A percentile compares a stretch with the other conserved stretches of the same genome.
Evolutionary conservation across 2,797 vertebrate species (phyloP).

Genomic region (Syndactyla subalaris): DNA sequence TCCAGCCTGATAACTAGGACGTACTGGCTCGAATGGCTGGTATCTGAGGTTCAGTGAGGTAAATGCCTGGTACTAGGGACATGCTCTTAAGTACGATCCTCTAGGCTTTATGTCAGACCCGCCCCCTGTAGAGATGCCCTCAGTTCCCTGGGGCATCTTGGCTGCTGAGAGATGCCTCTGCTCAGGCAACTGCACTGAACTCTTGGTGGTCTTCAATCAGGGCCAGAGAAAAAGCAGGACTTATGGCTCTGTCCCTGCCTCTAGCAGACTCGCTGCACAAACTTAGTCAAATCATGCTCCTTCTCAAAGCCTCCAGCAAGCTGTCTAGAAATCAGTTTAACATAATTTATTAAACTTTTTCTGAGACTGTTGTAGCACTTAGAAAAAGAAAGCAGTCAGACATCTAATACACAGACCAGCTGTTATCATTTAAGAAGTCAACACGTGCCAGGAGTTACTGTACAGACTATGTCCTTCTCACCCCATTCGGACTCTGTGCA

Average conservation of each 20-base stretch:
- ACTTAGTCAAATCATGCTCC: neutral
- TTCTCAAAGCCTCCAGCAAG: neutral
- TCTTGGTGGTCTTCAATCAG: neutral
- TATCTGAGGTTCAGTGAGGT: neutral
- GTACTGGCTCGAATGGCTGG: neutral
- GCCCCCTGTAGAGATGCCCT: accelerated
- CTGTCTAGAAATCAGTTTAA: neutral
- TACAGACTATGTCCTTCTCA: neutral
- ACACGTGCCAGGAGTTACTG: neutral
- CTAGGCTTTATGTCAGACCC: neutral
- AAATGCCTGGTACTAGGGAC: neutral
- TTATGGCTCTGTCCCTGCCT: neutral
- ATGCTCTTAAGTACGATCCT: neutral
- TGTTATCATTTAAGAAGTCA: neutral
- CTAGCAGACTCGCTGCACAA: neutral
- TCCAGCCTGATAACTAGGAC: neutral
- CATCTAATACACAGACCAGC: neutral
- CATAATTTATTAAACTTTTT: neutral
- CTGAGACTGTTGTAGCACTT: neutral
- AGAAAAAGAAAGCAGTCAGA: neutral
- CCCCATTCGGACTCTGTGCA: accelerated
- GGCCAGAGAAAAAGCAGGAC: neutral
- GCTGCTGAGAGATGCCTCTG: neutral
- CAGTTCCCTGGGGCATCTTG: too few species aligned
- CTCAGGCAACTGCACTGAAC: neutral